A percentile compares a stretch with the other conserved stretches of the same genome.
Conservation (phyloP, 2,888 invertebrate genomes). For the Hypolimnas misippus region DNA sequence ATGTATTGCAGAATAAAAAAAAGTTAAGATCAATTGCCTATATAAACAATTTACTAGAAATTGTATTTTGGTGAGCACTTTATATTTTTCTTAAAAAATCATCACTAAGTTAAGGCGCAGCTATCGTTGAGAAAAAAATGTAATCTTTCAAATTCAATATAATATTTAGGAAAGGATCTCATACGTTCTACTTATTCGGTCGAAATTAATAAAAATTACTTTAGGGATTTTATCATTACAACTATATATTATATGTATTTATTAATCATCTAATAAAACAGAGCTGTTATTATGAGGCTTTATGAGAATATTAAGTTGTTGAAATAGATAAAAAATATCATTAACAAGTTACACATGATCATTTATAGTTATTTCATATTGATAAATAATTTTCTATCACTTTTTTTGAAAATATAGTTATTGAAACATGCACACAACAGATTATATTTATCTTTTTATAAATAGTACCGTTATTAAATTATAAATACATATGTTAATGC, state of each 20-base stretch:
- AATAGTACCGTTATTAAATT: constrained; percentile 6
- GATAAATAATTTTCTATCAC: constrained; percentile 4
- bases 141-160: constrained; percentile 57
- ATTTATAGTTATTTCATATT: constrained; percentile 6
- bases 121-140: constrained; percentile 54
- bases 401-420: constrained; percentile 2
- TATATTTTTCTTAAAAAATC: constrained; percentile 66
- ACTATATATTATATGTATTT: constrained; percentile 25
- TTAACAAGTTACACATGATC: constrained; percentile 4
- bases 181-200: constrained; percentile 51
- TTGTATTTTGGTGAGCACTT: constrained; percentile 63
- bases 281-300: constrained; percentile 25
- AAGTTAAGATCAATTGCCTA: constrained; percentile 57
- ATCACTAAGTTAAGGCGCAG: constrained; percentile 68
- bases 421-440: constrained; percentile 7
- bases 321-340: constrained; percentile 11
- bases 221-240: constrained; percentile 61
- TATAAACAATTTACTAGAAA: constrained; percentile 60
- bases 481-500: constrained; percentile 2
- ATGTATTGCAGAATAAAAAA: constrained; percentile 30
- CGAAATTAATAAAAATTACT: constrained; percentile 41
- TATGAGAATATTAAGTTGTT: constrained; percentile 20
- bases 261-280: constrained; percentile 23
- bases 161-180: constrained; percentile 59
- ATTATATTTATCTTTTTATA: constrained; percentile 7